phyloP scores from a whole-genome alignment of 2,113 vertebrate species.

The Tenrec ecaudatus region DNA sequence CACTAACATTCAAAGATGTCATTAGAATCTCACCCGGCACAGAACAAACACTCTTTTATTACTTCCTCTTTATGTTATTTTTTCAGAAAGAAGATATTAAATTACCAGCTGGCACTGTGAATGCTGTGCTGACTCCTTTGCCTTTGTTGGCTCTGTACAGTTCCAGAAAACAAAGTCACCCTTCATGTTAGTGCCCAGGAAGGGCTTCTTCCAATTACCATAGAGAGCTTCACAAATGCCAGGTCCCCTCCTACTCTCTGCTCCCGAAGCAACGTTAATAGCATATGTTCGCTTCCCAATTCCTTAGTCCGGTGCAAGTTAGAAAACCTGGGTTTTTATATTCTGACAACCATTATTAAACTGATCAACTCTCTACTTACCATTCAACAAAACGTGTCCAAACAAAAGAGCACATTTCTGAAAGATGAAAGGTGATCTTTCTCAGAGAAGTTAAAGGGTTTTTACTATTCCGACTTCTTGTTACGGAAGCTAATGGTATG shows the following conservation, averaged over 20 bases:
- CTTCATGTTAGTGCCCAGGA: background rate
- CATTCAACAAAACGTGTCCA: background rate
- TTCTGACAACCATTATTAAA: conserved; percentile 17
- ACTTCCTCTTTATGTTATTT: background rate
- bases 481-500: background rate
- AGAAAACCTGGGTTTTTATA: background rate
- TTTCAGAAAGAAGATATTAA: conserved; percentile 4
- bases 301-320: too few species aligned
- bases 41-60: background rate
- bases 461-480: background rate
- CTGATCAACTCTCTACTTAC: background rate
- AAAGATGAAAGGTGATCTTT: background rate
- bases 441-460: background rate
- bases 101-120: background rate
- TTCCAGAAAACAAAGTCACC: background rate
- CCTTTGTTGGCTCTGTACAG: background rate
- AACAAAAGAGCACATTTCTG: conserved; percentile 3
- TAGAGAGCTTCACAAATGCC: background rate
- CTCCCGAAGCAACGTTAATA: background rate
- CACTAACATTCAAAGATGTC: background rate
- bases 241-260: background rate
- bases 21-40: background rate
- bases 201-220: background rate
- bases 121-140: background rate
- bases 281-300: background rate